Base-by-base conservation (phyloP, 2,797 vertebrate genomes). In the Podarcis lilfordi region DNA sequence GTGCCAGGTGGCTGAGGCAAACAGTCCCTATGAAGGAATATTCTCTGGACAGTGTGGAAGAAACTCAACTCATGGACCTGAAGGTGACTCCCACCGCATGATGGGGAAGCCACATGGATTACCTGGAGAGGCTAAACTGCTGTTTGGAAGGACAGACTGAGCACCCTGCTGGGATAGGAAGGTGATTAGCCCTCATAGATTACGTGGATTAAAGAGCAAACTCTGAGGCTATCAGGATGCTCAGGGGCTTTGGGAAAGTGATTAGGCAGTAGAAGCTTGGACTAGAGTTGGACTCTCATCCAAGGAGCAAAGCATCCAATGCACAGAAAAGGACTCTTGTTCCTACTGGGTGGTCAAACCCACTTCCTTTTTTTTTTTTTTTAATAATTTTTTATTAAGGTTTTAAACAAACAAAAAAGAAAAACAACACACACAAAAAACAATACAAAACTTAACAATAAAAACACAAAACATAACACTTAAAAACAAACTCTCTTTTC, bases 131-230 rank as follows among this genome's bases (percentile, higher is more conserved):
- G 29, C 15, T 35, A 21, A 72, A 72, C 29, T 23, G 1, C 29
- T 55, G 29, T 45, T 27, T 72, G 80, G 61, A 82, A 93, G 72
- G 69, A 91, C 85, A 88, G 17, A 43, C 88, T 71, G 50, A 55
- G n/a, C 80, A 90, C 93, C 91, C 88, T 87, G 89, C 89, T 92
- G 86, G 29, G 84, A 43, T 86, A 72, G 21, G 85, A 90, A 89
- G 79, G 79, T 0, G 32, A 84, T 91, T 78, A 93, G 45, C 84
- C 90, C 40, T 69, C 75, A 77, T 84, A 90, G 89, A 80, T 91
- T 86, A 74, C 15, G 43, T 66, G 82, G 79, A 90, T 85, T 89
- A 91, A 90, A 92, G 82, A 89, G 61, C 81, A 89, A 88, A 84
- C 50, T 82, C 72, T 4, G 50, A 75, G 59, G 68, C 29, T 93